A percentile compares a stretch with the other conserved stretches of the same genome.
Conservation (phyloP, 2,888 invertebrate species). For the Ptycholaimellus sp. region DNA sequence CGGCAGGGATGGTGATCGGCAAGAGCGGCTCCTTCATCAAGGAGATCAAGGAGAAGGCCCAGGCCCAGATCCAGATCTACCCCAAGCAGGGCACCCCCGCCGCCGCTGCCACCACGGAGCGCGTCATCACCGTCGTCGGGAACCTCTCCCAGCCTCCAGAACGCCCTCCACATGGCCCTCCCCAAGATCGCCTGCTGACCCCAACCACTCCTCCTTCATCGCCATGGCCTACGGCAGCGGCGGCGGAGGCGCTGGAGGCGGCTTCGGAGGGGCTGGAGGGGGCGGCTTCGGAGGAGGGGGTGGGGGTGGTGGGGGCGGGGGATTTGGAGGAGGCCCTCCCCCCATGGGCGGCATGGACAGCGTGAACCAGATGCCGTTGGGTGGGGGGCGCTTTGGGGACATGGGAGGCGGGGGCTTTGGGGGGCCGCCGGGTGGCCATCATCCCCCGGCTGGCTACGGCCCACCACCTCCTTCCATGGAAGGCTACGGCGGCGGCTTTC, state of each 20-base stretch:
- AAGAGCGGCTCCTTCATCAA: conserved; percentile 87
- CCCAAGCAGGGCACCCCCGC: conserved; percentile 53
- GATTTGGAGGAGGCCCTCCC: too few species aligned
- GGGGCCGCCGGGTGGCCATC: too few species aligned
- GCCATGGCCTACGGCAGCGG: background rate
- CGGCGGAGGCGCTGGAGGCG: background rate
- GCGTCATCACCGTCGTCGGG: conserved; percentile 83
- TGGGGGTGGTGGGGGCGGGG: too few species aligned
- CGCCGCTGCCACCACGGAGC: conserved; percentile 55
- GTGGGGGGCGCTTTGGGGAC: too few species aligned
- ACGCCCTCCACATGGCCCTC: conserved; percentile 74
- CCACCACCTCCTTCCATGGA: too few species aligned
- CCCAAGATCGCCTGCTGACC: conserved; percentile 88
- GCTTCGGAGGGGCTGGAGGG: background rate
- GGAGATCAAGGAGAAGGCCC: conserved; percentile 74
- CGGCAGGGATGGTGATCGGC: conserved; percentile 90
- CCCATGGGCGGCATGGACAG: too few species aligned
- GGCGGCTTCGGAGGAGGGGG: background rate
- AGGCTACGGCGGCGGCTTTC: too few species aligned
- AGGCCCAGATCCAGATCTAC: conserved; percentile 81
- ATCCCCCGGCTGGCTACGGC: too few species aligned
- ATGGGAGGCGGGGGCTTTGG: too few species aligned
- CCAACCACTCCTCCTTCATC: conserved; percentile 35
- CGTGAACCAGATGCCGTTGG: too few species aligned
- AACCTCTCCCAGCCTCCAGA: conserved; percentile 40